Base-by-base conservation (phyloP, 2,888 invertebrate species). In the Linnaemya tessellans region DNA sequence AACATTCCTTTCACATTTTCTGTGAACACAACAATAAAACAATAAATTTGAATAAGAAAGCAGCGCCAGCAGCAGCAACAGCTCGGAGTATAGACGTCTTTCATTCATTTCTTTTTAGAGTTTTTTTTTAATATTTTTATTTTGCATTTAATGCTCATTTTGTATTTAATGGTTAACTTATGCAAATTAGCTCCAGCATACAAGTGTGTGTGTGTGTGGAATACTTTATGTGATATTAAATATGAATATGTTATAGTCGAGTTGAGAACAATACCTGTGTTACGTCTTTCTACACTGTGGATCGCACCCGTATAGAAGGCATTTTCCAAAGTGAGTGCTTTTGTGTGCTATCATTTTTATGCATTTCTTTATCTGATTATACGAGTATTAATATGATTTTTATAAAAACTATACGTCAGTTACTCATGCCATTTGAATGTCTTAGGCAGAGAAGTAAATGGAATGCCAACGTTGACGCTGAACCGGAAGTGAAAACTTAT, bases 151-250 rank as follows among this genome's bases (percentile, higher is more conserved):
- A 5, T 46, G 15, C 18, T 58, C 49, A 62, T 68, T 80, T 74
- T 51, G 7, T 54, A n/a, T 60, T 80, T 41, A 80, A 84, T 84
- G 84, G 68, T 84, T 80, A 84, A 84, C 84, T 84, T 84, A 84
- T 84, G 84, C 80, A 84, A 84, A 84, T 80, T 84, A 62, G 62
- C 78, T 84, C 73, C 56, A 75, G 78, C 49, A 77, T 77, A 80
- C 84, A 78, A 84, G 80, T 80, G n/a, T n/a, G n/a, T n/a, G n/a
- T n/a, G n/a, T n/a, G n/a, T n/a, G 73, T 62, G 71, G 77, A 84
- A 84, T 80, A 78, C 68, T 84, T 84, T 78, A 78, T 78, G 68
- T 60, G 30, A n/a, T 80, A 67, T 80, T 80, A 68, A 80, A 80
- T 77, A 80, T 80, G 84, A 84, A 80, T 80, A 77, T 73, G 62